Evolutionary conservation across 2,888 invertebrate genomes (phyloP), one percentile per base, ranked within the genome.

Genomic region (Eupithecia vulgata): DNA sequence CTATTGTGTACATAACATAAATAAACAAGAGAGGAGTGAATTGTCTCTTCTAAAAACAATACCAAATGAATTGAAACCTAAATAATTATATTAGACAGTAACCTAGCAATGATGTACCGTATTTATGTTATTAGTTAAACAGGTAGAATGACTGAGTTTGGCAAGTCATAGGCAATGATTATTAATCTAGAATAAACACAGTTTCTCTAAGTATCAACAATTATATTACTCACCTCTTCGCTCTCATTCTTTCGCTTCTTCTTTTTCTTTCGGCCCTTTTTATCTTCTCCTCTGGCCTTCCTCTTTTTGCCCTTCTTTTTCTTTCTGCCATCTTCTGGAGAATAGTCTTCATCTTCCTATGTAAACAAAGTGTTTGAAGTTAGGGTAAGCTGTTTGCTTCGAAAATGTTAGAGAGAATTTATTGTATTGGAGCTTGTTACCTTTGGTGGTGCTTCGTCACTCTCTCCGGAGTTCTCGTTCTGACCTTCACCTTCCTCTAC

Each of bases 241-340:
- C 98, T 98, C 81, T 98, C 98, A 92, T 98, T 97, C 95, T 98
- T 98, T 90, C 97, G 97, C 95, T 98, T 98, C 95, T 98, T 98
- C 96, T 98, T 98, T 93, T 98, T 98, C 93, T 98, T 98, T 89
- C 98, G 98, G 80, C 98, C 98, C 87, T 98, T 98, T 90, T 98
- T 98, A 73, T 97, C 97, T 88, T 98, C 98, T 83, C 98, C 97
- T 83, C 97, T 96, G 70, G 97, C 97, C 94, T 98, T 98, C 86
- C 99, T 96, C 88, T 99, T 99, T 90, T 99, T 99, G 35, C 98
- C 98, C 85, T 98, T 98, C 87, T 98, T 98, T 93, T 98, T 97
- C 90, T 97, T 97, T 83, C 97, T 96, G 68, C 95, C 95, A 91
- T 97, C 97, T 86, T 98, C 98, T 71, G 97, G 97, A 78, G 97